Evolutionary conservation across 2,113 vertebrate genomes (phyloP).

Genomic region (Zingel zingel): DNA sequence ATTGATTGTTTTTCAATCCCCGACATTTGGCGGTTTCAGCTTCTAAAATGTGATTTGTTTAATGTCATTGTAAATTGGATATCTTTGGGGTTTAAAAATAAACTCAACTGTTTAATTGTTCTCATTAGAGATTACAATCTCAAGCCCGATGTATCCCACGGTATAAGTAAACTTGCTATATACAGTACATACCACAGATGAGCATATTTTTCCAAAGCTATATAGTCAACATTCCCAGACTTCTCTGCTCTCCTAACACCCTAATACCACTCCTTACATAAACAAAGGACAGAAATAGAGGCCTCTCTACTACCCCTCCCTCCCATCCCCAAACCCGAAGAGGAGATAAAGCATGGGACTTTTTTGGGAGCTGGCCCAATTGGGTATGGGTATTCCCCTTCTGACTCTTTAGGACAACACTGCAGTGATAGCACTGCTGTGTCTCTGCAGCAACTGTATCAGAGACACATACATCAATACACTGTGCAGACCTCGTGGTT

Average conservation of each 20-base stretch:
- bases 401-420: conserved; percentile 9
- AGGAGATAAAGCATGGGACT: conserved; percentile 64
- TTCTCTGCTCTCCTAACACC: conserved; percentile 57
- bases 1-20: neutral
- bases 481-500: neutral
- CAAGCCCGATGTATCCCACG: neutral
- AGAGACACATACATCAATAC: neutral
- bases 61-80: neutral
- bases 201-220: conserved; percentile 41
- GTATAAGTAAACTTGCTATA: neutral
- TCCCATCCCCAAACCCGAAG: neutral
- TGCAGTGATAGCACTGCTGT: neutral
- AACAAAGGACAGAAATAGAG: conserved; percentile 80
- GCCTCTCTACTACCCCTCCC: conserved; percentile 37
- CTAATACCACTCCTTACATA: conserved; percentile 67
- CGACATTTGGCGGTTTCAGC: neutral
- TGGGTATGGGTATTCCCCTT: conserved; percentile 63
- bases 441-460: neutral
- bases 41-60: neutral
- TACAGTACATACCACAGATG: conserved; percentile 24
- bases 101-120: neutral
- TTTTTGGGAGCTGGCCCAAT: conserved; percentile 43
- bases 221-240: conserved; percentile 75
- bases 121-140: neutral
- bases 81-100: neutral